Conservation (phyloP, 2,888 invertebrate genomes). For the Blastobasis adustella region DNA sequence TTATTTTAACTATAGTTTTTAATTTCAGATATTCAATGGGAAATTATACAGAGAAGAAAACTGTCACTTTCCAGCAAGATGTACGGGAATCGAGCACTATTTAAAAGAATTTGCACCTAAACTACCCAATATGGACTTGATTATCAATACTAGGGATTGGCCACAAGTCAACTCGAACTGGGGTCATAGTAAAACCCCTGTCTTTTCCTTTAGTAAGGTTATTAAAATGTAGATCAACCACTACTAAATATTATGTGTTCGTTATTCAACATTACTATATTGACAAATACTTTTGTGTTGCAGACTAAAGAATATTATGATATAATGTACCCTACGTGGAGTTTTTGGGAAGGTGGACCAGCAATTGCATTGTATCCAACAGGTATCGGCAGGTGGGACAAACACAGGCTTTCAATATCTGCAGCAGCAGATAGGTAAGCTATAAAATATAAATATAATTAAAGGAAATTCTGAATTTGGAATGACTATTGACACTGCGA, state of each 20-base stretch:
- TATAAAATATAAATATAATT: too few species aligned
- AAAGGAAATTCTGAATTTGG: background rate
- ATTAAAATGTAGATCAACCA: slow-evolving; percentile 13
- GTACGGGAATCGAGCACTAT: slow-evolving; percentile 93
- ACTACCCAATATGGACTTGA: slow-evolving; percentile 88
- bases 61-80: slow-evolving; percentile 95
- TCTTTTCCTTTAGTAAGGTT: slow-evolving; percentile 98
- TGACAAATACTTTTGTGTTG: slow-evolving; percentile 12
- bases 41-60: slow-evolving; percentile 86
- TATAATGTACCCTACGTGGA: slow-evolving; percentile 97
- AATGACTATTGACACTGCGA: background rate
- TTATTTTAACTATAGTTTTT: background rate
- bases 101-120: slow-evolving; percentile 79
- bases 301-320: slow-evolving; percentile 87
- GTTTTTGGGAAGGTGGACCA: slow-evolving; percentile 98
- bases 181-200: slow-evolving; percentile 78
- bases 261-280: background rate
- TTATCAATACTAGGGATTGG: slow-evolving; percentile 94
- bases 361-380: slow-evolving; percentile 94
- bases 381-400: slow-evolving; percentile 96
- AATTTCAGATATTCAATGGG: slow-evolving; percentile 88
- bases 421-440: slow-evolving; percentile 74
- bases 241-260: slow-evolving; percentile 1
- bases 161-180: slow-evolving; percentile 85
- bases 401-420: slow-evolving; percentile 82